Conservation (phyloP, 2,888 invertebrate species). For the Lysandra bellargus region DNA sequence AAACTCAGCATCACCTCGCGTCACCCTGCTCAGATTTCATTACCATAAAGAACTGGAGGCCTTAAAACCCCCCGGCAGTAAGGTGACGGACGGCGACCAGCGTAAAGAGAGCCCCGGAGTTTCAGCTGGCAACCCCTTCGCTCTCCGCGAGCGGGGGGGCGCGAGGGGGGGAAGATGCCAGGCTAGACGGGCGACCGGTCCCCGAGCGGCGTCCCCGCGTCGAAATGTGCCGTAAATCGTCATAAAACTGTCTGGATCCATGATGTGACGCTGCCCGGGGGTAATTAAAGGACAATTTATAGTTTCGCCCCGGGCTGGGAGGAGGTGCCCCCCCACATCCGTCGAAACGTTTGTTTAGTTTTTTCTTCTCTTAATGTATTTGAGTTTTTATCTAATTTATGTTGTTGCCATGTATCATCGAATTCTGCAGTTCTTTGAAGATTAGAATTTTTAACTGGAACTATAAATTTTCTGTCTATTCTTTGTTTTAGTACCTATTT, state of each 20-base stretch:
- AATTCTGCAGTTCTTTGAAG: background rate
- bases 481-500: background rate
- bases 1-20: conserved; percentile 79
- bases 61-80: conserved; percentile 75
- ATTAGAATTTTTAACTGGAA: background rate
- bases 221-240: conserved; percentile 79
- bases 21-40: conserved; percentile 81
- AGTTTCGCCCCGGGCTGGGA: conserved; percentile 62
- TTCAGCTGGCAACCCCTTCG: conserved; percentile 35
- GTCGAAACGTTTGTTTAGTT: conserved; percentile 55
- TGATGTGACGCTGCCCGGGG: conserved; percentile 85
- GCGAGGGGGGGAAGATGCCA: conserved; percentile 47
- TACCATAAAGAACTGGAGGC: conserved; percentile 81
- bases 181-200: conserved; percentile 59
- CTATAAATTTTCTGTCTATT: background rate
- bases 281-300: conserved; percentile 82
- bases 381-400: conserved; percentile 37
- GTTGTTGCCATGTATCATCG: conserved; percentile 7
- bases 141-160: conserved; percentile 31
- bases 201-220: conserved; percentile 66
- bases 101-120: conserved; percentile 39
- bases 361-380: conserved; percentile 44
- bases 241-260: conserved; percentile 88
- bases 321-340: conserved; percentile 50
- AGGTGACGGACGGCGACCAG: conserved; percentile 53